Evolutionary conservation across 2,113 vertebrate species (phyloP).

Genomic region (Myotis brandtii): DNA sequence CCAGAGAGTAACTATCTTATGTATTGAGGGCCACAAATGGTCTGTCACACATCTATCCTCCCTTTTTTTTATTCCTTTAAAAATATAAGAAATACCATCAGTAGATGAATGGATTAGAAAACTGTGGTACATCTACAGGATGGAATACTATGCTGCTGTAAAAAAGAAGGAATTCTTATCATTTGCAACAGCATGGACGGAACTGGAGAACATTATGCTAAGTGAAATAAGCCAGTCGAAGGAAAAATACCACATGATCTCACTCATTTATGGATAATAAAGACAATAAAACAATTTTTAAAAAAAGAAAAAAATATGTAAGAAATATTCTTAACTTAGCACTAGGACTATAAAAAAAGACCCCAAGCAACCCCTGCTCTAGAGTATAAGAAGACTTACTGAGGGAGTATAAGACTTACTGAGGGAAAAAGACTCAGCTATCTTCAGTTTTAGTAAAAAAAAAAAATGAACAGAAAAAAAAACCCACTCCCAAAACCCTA

Average conservation of each 20-base stretch:
- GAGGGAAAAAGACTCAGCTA: background rate
- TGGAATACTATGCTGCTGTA: too few species aligned
- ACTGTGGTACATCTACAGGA: too few species aligned
- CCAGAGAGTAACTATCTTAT: background rate
- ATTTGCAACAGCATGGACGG: too few species aligned
- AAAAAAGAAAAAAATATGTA: background rate
- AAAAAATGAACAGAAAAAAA: background rate
- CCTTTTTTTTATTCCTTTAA: background rate
- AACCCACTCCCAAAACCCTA: background rate
- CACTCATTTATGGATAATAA: too few species aligned
- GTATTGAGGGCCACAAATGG: background rate
- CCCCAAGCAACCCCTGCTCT: background rate
- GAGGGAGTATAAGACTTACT: background rate
- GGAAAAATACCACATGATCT: too few species aligned
- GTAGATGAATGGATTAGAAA: too few species aligned
- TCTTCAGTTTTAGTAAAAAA: slow-evolving; percentile 33
- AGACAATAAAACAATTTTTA: too few species aligned
- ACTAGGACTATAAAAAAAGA: slow-evolving; percentile 10
- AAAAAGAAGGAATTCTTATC: too few species aligned
- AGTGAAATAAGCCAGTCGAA: too few species aligned
- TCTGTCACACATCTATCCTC: background rate
- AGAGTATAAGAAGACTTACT: background rate
- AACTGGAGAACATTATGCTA: too few species aligned
- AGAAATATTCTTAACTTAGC: background rate
- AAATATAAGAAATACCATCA: background rate